A percentile compares a stretch with the other conserved stretches of the same genome.
phyloP scores from a whole-genome alignment of 2,888 invertebrate species.

The Alloscopus bannaensis region DNA sequence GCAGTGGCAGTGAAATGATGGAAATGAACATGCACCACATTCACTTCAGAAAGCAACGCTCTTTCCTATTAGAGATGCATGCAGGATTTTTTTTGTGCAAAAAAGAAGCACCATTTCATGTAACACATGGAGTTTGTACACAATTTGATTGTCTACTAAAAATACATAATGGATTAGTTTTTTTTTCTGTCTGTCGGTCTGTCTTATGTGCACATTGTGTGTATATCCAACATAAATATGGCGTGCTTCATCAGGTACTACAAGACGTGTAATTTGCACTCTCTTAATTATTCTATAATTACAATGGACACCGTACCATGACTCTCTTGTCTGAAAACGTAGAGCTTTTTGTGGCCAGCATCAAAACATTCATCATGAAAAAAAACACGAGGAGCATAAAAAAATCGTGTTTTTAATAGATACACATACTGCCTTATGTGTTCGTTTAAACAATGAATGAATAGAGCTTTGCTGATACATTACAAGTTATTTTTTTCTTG shows the following conservation, averaged over 20 bases:
- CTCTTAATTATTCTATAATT: conserved; percentile 57
- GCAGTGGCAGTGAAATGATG: too few species aligned
- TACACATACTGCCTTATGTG: conserved; percentile 33
- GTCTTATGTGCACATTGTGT: conserved; percentile 18
- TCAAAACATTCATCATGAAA: conserved; percentile 37
- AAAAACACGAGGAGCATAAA: conserved; percentile 10
- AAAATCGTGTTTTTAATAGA: not conserved
- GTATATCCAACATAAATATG: conserved; percentile 46
- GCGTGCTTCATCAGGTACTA: conserved; percentile 50
- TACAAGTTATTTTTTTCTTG: conserved; percentile 18
- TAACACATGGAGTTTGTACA: conserved; percentile 3
- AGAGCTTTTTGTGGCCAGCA: conserved; percentile 16
- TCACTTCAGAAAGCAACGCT: too few species aligned
- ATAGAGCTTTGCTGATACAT: conserved; percentile 19
- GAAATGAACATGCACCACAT: too few species aligned
- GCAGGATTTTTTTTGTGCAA: conserved; percentile 27
- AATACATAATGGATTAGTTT: conserved; percentile 30
- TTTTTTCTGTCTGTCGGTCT: conserved; percentile 15
- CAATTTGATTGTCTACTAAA: not conserved
- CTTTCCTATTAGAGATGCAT: too few species aligned
- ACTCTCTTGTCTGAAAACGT: not conserved
- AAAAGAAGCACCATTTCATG: conserved; percentile 24
- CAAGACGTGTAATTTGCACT: conserved; percentile 60
- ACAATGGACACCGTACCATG: conserved; percentile 8
- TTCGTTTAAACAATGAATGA: conserved; percentile 58